Evolutionary conservation across 2,888 invertebrate species (phyloP).

Genomic region (Agriopis marginaria): DNA sequence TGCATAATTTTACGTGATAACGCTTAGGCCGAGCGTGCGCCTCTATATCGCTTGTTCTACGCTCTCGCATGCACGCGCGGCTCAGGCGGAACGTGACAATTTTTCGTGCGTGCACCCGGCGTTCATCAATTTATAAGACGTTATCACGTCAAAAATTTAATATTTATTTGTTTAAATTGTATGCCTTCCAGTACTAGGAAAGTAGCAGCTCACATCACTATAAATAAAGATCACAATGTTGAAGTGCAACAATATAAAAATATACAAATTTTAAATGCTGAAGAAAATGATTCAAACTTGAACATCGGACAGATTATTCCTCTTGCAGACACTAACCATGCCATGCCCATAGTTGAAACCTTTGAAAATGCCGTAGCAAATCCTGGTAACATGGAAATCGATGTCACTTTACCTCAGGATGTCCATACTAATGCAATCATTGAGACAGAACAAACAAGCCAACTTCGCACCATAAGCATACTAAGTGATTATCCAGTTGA

Average conservation of each 20-base stretch:
- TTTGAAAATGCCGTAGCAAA: background rate
- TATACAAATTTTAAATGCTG: conserved; percentile 12
- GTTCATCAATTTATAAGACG: no score
- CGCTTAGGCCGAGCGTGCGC: no score
- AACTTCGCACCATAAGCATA: background rate
- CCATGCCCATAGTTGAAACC: background rate
- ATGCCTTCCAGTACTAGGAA: conserved; percentile 23
- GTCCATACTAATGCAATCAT: background rate
- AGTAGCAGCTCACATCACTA: conserved; percentile 37
- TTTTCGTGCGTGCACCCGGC: no score
- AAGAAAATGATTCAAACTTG: background rate
- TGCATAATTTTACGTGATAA: no score
- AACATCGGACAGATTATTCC: background rate
- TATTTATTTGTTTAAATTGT: background rate
- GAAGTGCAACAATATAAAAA: conserved; percentile 42
- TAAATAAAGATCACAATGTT: conserved; percentile 39
- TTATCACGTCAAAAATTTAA: no score
- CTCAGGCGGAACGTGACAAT: no score
- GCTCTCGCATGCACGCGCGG: no score
- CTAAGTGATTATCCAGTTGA: background rate
- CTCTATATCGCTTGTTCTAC: no score
- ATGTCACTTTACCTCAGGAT: background rate
- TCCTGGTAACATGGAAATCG: background rate
- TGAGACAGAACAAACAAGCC: background rate
- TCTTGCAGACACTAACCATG: background rate